Percentiles rank a stretch among this genome's conserved stretches.
Conservation (phyloP, 2,888 invertebrate species). For the Heliconius sara region DNA sequence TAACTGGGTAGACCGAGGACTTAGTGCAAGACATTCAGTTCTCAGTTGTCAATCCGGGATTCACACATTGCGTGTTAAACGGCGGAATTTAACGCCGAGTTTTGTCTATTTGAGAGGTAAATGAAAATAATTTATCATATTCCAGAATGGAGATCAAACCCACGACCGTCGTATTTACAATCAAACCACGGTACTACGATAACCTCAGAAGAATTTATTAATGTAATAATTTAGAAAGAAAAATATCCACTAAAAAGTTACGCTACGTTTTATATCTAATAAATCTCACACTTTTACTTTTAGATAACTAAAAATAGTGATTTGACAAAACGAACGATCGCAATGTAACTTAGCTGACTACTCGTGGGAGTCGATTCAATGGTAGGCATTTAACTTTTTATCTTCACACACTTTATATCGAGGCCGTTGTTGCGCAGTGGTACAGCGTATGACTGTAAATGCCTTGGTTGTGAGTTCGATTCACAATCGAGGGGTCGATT, state of each 20-base stretch:
- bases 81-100: no score
- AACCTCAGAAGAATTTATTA: neutral
- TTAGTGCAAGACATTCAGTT: no score
- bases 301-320: slow-evolving; percentile 64
- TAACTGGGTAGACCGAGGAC: no score
- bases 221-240: slow-evolving; percentile 7
- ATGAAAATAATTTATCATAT: no score
- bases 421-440: no score
- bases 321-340: slow-evolving; percentile 60
- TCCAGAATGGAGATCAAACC: neutral
- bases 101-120: no score
- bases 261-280: slow-evolving; percentile 26
- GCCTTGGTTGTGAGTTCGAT: no score
- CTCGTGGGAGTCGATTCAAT: slow-evolving; percentile 49
- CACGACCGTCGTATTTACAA: neutral
- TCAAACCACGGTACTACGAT: neutral
- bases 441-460: no score
- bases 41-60: no score
- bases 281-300: slow-evolving; percentile 71
- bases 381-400: neutral
- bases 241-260: neutral
- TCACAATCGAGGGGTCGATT: no score
- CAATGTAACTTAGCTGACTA: slow-evolving; percentile 43
- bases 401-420: neutral
- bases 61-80: no score